phyloP scores from a whole-genome alignment of 1,140 invertebrate genomes.

The Bemisia tabaci region DNA sequence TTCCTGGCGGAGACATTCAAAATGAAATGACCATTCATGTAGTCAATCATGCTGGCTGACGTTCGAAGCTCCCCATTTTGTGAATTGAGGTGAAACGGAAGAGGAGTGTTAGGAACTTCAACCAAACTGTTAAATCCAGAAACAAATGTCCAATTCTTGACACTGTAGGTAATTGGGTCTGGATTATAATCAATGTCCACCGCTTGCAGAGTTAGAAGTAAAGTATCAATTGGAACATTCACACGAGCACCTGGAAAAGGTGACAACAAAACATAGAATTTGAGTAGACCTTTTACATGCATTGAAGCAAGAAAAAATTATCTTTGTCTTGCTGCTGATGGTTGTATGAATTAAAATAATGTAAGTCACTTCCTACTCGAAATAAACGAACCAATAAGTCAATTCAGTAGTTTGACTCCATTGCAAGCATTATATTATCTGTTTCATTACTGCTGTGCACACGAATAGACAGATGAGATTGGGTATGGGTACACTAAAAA shows the following conservation, averaged over 20 bases:
- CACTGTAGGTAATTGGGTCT: constrained; percentile 43
- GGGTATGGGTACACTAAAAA: too few species aligned
- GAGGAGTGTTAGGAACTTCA: background rate
- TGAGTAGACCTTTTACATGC: background rate
- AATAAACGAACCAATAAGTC: too few species aligned
- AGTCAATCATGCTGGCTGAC: constrained; percentile 48
- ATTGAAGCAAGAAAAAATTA: background rate
- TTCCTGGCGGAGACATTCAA: constrained; percentile 50
- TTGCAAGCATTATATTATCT: too few species aligned
- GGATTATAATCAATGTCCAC: constrained; percentile 51
- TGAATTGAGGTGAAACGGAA: constrained; percentile 41
- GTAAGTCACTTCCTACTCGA: too few species aligned
- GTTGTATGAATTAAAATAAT: background rate
- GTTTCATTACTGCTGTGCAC: too few species aligned
- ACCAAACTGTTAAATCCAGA: constrained; percentile 23
- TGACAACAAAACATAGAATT: background rate
- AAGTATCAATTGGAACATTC: constrained; percentile 58
- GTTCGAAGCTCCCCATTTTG: constrained; percentile 52
- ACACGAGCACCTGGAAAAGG: constrained; percentile 42
- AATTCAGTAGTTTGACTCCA: too few species aligned
- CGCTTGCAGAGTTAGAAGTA: constrained; percentile 48
- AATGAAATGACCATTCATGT: constrained; percentile 53
- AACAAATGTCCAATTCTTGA: constrained; percentile 31
- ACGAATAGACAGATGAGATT: too few species aligned
- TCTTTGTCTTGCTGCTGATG: background rate